phyloP scores from a whole-genome alignment of 2,113 vertebrate species.

The Bathybates hornii region DNA sequence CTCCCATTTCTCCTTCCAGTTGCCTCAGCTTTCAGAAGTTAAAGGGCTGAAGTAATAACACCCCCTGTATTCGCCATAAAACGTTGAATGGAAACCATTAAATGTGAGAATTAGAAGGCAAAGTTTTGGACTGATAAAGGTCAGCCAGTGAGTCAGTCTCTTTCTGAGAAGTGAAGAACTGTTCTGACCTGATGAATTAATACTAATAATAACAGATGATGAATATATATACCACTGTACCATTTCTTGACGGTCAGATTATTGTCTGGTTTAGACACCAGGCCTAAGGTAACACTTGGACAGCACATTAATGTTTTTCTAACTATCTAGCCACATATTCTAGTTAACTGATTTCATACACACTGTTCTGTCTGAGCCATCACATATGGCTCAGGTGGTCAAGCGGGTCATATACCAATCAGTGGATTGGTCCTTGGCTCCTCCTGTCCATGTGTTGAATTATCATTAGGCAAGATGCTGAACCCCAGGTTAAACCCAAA shows the following conservation, averaged over 20 bases:
- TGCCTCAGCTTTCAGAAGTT: background rate
- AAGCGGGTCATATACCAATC: background rate
- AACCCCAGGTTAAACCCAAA: background rate
- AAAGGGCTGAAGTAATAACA: background rate
- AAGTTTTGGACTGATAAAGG: background rate
- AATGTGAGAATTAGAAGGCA: background rate
- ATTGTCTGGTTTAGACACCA: background rate
- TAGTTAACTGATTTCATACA: background rate
- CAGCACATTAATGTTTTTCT: background rate
- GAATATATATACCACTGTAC: background rate
- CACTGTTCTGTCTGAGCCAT: background rate
- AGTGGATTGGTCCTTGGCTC: background rate
- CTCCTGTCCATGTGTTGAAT: background rate
- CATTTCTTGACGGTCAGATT: background rate
- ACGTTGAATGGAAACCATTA: background rate
- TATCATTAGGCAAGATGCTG: background rate
- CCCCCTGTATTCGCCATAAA: background rate
- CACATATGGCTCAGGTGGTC: background rate
- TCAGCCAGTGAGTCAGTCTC: background rate
- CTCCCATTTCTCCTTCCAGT: background rate
- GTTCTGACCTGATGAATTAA: background rate
- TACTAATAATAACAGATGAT: background rate
- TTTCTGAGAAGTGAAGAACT: background rate
- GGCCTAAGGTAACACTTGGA: background rate
- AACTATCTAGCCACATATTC: background rate